Evolutionary conservation across 2,113 vertebrate species (phyloP).

Genomic region (Accipiter cooperii): DNA sequence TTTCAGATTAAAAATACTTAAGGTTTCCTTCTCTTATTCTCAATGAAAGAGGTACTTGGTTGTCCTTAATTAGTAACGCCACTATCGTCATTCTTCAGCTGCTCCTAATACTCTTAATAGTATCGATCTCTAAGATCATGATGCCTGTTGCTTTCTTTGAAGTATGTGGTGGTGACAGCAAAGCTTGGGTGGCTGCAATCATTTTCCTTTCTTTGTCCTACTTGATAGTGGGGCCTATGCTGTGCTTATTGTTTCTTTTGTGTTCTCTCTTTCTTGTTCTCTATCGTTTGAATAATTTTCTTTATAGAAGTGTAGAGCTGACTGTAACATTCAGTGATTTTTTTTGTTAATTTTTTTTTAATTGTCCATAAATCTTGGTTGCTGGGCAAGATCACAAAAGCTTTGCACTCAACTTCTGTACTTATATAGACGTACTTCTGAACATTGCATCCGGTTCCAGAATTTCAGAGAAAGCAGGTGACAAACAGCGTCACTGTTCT

Average conservation of each 20-base stretch:
- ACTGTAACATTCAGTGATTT: neutral
- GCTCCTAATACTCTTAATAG: neutral
- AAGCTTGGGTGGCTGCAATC: neutral
- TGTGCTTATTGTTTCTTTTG: neutral
- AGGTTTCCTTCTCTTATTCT: neutral
- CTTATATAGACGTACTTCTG: neutral
- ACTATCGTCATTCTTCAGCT: neutral
- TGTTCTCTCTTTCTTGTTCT: neutral
- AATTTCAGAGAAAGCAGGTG: neutral
- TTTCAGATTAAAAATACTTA: neutral
- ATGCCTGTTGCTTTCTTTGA: neutral
- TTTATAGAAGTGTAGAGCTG: neutral
- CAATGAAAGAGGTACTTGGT: neutral
- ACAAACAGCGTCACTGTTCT: neutral
- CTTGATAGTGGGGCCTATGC: neutral
- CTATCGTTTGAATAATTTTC: neutral
- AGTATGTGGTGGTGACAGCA: neutral
- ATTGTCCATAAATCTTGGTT: neutral
- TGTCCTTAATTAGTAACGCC: neutral
- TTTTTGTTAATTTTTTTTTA: neutral
- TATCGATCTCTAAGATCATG: neutral
- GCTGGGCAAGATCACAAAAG: neutral
- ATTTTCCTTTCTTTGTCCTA: neutral
- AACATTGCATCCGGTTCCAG: neutral
- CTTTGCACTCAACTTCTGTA: neutral